Conservation (phyloP, 1,140 invertebrate species). For the Drosophila erecta region DNA sequence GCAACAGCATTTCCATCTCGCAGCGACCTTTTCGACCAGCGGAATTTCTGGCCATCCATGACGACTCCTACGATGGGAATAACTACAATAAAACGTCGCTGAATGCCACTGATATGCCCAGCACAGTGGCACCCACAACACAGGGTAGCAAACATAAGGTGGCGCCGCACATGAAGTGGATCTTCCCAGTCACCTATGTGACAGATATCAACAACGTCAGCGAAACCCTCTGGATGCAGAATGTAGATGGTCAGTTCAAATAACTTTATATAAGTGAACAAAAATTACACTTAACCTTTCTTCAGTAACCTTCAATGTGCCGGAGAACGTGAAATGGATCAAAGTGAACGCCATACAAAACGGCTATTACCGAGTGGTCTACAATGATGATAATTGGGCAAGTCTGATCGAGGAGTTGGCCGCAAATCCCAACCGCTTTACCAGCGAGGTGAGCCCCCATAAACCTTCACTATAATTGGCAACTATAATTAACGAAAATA, state of each 20-base stretch:
- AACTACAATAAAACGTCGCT: constrained; percentile 69
- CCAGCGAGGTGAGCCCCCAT: constrained; percentile 81
- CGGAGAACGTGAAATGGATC: constrained; percentile 89
- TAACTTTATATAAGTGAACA: neutral
- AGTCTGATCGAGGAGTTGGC: constrained; percentile 89
- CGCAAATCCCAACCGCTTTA: constrained; percentile 89
- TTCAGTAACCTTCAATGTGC: constrained; percentile 88
- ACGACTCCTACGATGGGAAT: constrained; percentile 80
- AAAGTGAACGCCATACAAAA: constrained; percentile 95
- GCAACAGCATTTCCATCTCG: constrained; percentile 86
- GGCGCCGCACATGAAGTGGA: constrained; percentile 74
- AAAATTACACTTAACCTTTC: neutral
- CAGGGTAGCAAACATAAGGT: constrained; percentile 66
- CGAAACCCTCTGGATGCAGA: constrained; percentile 83
- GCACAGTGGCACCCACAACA: constrained; percentile 65
- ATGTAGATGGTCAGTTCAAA: constrained; percentile 67
- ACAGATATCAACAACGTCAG: constrained; percentile 79
- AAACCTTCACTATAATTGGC: too few relatives aligned
- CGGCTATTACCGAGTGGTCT: constrained; percentile 95
- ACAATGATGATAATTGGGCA: constrained; percentile 92
- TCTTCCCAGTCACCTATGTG: constrained; percentile 81
- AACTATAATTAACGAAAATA: neutral
- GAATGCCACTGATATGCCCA: constrained; percentile 73
- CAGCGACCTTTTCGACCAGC: constrained; percentile 86
- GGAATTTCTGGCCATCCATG: constrained; percentile 85